These are phyloP conservation scores for Nematopogon swammerdamellus DNA, from an alignment of 2,888 invertebrate species.

Conservation along the genomic window DNA sequence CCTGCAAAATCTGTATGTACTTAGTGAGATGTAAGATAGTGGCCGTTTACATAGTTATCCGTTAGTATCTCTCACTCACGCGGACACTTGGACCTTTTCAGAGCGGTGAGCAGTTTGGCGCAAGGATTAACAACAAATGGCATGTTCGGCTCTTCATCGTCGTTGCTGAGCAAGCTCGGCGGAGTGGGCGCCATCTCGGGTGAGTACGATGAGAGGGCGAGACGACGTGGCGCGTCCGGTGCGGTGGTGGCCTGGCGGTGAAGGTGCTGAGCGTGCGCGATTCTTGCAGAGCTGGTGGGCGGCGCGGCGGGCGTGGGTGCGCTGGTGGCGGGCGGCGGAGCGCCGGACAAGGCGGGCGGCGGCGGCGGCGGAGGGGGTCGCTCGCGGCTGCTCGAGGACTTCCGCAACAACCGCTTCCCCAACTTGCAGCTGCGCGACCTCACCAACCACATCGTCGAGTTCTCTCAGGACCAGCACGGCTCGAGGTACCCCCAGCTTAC, in stretches of 20 bases:
- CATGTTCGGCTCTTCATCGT: conserved; percentile 77
- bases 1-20: too few species aligned
- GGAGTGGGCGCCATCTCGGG: conserved; percentile 53
- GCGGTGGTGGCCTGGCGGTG: too few species aligned
- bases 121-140: conserved; percentile 65
- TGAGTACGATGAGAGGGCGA: conserved; percentile 24
- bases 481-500: conserved; percentile 59
- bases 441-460: conserved; percentile 97
- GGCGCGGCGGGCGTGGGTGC: conserved; percentile 25
- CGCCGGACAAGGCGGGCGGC: conserved; percentile 30
- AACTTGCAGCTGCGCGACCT: conserved; percentile 90
- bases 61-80: too few species aligned
- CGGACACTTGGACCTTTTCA: too few species aligned
- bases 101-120: conserved; percentile 51
- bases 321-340: conserved; percentile 17
- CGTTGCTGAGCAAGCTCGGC: conserved; percentile 50
- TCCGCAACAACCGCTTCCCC: conserved; percentile 86
- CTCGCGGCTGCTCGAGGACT: conserved; percentile 92
- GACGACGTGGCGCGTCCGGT: too few species aligned
- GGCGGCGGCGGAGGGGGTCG: conserved; percentile 66
- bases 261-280: too few species aligned
- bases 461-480: conserved; percentile 99
- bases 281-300: conserved; percentile 9
- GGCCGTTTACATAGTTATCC: too few species aligned
- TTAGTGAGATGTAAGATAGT: too few species aligned